A percentile compares a stretch with the other conserved stretches of the same genome.
Conservation (phyloP, 2,113 vertebrate genomes). For the Phrynosoma blainvillii region DNA sequence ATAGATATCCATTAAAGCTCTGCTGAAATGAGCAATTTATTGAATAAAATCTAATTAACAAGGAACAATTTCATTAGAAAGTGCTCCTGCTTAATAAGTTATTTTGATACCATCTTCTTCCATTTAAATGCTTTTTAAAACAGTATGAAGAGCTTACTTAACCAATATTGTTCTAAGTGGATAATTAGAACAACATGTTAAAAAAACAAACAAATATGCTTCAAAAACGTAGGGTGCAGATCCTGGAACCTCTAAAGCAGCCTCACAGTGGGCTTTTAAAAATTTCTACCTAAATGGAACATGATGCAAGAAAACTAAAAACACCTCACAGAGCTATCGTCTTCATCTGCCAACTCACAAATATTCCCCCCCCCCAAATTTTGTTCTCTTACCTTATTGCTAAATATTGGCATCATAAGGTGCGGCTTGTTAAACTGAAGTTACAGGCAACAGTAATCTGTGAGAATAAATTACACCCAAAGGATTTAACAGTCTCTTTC, state of each 20-base stretch:
- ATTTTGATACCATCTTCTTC: conserved; percentile 11
- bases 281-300: neutral
- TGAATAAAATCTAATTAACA: conserved; percentile 5
- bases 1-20: neutral
- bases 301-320: neutral
- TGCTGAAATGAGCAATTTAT: neutral
- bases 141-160: neutral
- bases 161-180: neutral
- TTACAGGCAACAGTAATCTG: neutral
- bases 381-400: neutral
- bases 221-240: neutral
- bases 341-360: neutral
- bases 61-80: neutral
- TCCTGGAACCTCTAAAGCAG: neutral
- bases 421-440: neutral
- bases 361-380: neutral
- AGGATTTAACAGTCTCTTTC: neutral
- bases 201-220: neutral
- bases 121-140: neutral
- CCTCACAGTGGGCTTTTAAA: neutral
- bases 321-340: neutral
- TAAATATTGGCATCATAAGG: neutral
- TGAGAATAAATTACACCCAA: neutral
- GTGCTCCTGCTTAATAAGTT: neutral
- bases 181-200: neutral